phyloP scores from a whole-genome alignment of 2,888 invertebrate species.

The Tenthredo scrophulariae region DNA sequence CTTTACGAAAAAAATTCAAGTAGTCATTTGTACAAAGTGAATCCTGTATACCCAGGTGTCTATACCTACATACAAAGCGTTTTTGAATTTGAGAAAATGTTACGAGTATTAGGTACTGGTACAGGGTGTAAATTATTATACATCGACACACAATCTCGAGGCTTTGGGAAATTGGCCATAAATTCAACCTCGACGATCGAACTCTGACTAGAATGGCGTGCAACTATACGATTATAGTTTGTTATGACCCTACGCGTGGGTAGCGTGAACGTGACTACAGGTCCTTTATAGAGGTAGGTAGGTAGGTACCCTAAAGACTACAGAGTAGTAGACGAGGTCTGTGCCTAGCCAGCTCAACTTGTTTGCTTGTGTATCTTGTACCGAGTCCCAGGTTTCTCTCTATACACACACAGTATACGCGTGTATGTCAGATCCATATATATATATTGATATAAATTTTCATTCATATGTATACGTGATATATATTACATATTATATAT shows the following conservation, averaged over 20 bases:
- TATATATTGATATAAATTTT: neutral
- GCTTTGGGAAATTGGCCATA: slow-evolving; percentile 24
- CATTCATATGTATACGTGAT: neutral
- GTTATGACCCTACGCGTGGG: slow-evolving; percentile 44
- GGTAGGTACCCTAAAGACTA: slow-evolving; percentile 3
- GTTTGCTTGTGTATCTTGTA: neutral
- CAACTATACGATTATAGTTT: slow-evolving; percentile 48
- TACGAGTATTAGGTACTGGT: neutral
- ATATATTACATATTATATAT: too few species aligned
- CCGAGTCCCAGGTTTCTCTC: neutral
- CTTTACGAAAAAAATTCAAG: neutral
- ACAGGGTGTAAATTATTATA: slow-evolving; percentile 19
- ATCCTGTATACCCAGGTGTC: neutral
- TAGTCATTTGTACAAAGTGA: neutral
- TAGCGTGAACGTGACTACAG: slow-evolving; percentile 40
- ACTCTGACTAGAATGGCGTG: slow-evolving; percentile 41
- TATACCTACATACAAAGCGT: neutral
- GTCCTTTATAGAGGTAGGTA: slow-evolving; percentile 27
- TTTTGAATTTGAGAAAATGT: neutral
- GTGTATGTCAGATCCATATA: neutral
- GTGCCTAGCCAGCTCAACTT: neutral
- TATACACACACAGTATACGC: neutral
- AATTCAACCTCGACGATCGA: slow-evolving; percentile 30
- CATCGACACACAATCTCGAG: slow-evolving; percentile 18
- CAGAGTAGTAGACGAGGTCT: neutral